Conservation (phyloP, 2,797 vertebrate genomes). For the Amphiprion clarkii region DNA sequence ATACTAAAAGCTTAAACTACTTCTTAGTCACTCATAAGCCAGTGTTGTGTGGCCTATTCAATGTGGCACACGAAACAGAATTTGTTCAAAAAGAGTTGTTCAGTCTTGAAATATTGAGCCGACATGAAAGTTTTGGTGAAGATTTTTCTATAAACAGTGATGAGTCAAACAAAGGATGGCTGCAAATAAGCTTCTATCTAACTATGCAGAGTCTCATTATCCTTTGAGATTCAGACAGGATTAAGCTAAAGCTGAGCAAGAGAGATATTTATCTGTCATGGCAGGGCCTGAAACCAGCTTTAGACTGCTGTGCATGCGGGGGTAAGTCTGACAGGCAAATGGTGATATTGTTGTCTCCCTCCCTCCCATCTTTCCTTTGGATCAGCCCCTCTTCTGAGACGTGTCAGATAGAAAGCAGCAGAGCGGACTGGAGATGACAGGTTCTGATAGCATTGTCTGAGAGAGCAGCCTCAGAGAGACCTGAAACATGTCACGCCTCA, state of each 20-base stretch:
- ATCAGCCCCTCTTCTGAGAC: constrained; percentile 57
- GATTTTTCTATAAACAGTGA: constrained; percentile 8
- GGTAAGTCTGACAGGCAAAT: constrained; percentile 59
- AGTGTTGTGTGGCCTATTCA: not conserved
- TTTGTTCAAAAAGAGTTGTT: not conserved
- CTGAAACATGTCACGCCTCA: constrained; percentile 52
- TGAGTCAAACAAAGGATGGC: not conserved
- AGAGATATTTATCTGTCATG: constrained; percentile 40
- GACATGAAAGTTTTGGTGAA: not conserved
- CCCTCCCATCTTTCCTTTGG: constrained; percentile 18
- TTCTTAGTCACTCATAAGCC: not conserved
- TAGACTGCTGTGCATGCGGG: constrained; percentile 17
- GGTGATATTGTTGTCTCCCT: constrained; percentile 49
- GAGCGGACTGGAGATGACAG: constrained; percentile 67
- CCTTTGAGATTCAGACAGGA: constrained; percentile 39
- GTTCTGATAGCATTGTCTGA: constrained; percentile 62
- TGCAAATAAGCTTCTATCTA: constrained; percentile 22
- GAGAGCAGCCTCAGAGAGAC: constrained; percentile 52
- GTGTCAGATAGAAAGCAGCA: constrained; percentile 64
- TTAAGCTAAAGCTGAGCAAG: constrained; percentile 40
- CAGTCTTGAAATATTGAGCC: not conserved
- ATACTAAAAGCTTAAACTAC: not conserved
- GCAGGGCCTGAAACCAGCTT: constrained; percentile 44
- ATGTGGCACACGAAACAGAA: not conserved
- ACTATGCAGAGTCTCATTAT: constrained; percentile 37